Conservation (phyloP, 1,140 invertebrate species). For the Aphelenchoides besseyi region DNA sequence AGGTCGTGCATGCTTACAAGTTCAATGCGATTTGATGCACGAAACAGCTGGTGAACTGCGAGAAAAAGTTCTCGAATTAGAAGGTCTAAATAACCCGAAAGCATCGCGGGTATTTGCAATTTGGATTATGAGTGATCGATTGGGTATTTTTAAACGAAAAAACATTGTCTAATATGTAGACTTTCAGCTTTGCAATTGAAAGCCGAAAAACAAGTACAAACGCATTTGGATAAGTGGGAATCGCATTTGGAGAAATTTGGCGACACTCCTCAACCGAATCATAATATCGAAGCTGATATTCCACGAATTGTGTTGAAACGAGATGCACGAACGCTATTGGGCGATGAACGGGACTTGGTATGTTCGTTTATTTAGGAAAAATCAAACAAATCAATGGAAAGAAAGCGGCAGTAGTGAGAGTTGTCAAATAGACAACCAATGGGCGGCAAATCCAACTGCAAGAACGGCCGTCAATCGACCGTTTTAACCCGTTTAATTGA, state of each 20-base stretch:
- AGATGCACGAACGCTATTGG: slow-evolving; percentile 50
- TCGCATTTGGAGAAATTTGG: slow-evolving; percentile 50
- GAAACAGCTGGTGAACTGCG: slow-evolving; percentile 49
- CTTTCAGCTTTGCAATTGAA: slow-evolving; percentile 57
- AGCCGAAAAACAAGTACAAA: slow-evolving; percentile 46
- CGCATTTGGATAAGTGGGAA: slow-evolving; percentile 54
- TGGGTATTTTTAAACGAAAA: slow-evolving; percentile 30
- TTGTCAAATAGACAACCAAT: not conserved
- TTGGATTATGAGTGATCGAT: slow-evolving; percentile 46
- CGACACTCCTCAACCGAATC: slow-evolving; percentile 15
- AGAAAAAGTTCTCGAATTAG: slow-evolving; percentile 41
- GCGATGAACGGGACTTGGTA: slow-evolving; percentile 45
- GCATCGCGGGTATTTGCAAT: slow-evolving; percentile 49
- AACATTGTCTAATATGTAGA: not conserved
- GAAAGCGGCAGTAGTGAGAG: not conserved
- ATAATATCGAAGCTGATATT: slow-evolving; percentile 25
- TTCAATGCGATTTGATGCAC: slow-evolving; percentile 28
- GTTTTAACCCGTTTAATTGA: not conserved
- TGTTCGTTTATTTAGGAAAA: slow-evolving; percentile 12
- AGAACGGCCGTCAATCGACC: not conserved
- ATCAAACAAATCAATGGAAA: slow-evolving; percentile 13
- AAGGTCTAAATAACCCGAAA: slow-evolving; percentile 22
- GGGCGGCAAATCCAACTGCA: slow-evolving; percentile 8
- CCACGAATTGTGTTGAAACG: slow-evolving; percentile 42
- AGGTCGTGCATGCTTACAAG: slow-evolving; percentile 41